Conservation (phyloP, 37 sponge, comb jelly and placozoan genomes). For the Amphimedon queenslandica region DNA sequence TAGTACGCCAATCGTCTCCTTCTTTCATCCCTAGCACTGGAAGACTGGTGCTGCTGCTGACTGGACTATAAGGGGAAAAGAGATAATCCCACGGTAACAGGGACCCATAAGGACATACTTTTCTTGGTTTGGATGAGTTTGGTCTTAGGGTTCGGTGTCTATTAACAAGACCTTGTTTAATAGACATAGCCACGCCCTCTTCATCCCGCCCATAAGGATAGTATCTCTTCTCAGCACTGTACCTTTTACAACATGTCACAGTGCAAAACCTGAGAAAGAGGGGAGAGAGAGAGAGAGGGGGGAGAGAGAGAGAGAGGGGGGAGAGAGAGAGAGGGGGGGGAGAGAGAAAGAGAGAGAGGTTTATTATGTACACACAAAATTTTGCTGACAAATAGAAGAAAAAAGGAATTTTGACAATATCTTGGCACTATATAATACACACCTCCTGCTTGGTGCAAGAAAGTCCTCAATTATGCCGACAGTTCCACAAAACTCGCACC, state of each 20-base stretch:
- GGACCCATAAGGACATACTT: no score
- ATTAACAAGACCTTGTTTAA: slow-evolving; percentile 53
- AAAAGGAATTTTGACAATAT: not conserved
- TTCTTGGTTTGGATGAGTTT: slow-evolving; percentile 3
- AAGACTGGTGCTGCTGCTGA: not conserved
- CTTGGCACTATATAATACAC: not conserved
- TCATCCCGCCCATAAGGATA: slow-evolving; percentile 67
- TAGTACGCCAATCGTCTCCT: slow-evolving; percentile 12
- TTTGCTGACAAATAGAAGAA: not conserved
- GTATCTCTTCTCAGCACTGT: slow-evolving; percentile 56
- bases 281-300: not conserved
- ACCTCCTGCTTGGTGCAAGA: slow-evolving; percentile 51
- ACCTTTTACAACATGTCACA: slow-evolving; percentile 40
- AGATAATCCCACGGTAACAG: no score
- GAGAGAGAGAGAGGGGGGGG: slow-evolving; percentile 1
- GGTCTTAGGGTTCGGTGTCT: slow-evolving; percentile 8
- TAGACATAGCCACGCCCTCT: slow-evolving; percentile 55
- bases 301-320: not conserved
- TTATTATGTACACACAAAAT: no score
- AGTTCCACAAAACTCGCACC: slow-evolving; percentile 59
- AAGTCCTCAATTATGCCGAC: slow-evolving; percentile 11
- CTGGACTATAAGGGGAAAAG: no score
- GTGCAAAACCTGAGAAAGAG: slow-evolving; percentile 27
- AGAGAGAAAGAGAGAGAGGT: not conserved
- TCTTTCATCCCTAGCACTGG: not conserved